phyloP scores from a whole-genome alignment of 2,113 vertebrate genomes.

The Lophura nycthemera region DNA sequence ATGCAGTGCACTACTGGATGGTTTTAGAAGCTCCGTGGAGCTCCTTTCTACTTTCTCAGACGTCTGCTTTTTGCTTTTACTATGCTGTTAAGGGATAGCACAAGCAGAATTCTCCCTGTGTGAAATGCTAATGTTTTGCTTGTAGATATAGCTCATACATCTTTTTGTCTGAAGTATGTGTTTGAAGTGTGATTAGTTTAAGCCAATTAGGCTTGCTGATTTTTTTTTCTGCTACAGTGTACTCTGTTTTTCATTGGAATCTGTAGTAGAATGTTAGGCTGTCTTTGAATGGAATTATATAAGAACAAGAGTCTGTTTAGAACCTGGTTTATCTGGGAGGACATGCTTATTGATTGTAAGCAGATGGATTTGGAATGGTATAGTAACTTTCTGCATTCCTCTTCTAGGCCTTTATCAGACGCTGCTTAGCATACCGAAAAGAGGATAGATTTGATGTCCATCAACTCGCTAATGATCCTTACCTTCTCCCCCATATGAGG shows the following conservation, averaged over 20 bases:
- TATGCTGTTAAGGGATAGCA: neutral
- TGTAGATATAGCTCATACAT: neutral
- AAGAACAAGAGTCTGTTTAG: neutral
- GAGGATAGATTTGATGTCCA: slow-evolving; percentile 97
- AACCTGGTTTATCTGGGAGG: neutral
- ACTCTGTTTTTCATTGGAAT: neutral
- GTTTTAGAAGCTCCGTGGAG: neutral
- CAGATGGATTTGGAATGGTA: neutral
- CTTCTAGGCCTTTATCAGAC: slow-evolving; percentile 93
- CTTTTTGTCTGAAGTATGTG: neutral
- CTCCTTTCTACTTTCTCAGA: neutral
- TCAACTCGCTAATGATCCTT: slow-evolving; percentile 95
- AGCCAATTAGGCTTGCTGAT: neutral
- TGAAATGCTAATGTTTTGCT: neutral
- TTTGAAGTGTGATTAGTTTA: neutral
- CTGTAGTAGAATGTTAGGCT: neutral
- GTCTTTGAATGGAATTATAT: neutral
- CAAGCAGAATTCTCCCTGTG: neutral
- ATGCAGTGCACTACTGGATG: neutral
- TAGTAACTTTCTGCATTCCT: neutral
- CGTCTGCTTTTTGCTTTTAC: neutral
- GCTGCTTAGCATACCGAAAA: slow-evolving; percentile 97
- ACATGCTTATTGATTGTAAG: neutral
- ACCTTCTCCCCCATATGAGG: slow-evolving; percentile 97
- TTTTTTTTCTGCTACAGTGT: neutral